These are phyloP conservation scores for Pseudochirops cupreus DNA, from an alignment of 2,797 vertebrate species.

Conservation along the genomic window DNA sequence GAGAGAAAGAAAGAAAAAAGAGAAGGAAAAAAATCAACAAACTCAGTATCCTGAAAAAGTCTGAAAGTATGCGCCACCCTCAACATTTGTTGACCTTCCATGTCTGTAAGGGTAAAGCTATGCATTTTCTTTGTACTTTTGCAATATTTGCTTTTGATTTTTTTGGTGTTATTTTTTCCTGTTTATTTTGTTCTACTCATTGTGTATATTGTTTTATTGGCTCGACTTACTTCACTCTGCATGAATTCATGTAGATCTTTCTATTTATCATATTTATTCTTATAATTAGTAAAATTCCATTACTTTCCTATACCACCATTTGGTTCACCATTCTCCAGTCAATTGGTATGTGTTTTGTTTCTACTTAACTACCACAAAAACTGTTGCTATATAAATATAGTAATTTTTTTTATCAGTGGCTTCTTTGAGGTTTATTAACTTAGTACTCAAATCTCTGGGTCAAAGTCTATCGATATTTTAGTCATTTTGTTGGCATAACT, in stretches of 20 bases:
- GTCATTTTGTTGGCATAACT: neutral
- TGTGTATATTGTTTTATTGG: neutral
- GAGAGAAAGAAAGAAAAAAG: neutral
- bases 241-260: neutral
- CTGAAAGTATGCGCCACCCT: neutral
- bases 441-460: neutral
- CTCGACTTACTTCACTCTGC: neutral
- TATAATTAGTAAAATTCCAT: neutral
- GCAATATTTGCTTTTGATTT: neutral
- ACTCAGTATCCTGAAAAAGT: neutral
- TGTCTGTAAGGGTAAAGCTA: neutral
- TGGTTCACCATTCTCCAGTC: neutral
- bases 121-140: neutral
- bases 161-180: neutral
- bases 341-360: neutral
- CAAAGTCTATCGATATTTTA: neutral
- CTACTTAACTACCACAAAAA: neutral
- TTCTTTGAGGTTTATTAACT: neutral
- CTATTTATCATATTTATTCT: neutral
- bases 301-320: neutral
- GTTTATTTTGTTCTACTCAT: neutral
- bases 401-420: neutral
- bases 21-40: neutral
- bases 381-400: neutral
- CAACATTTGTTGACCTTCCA: neutral